Base-by-base conservation (phyloP, 2,888 invertebrate species). In the Tinea pellionella region DNA sequence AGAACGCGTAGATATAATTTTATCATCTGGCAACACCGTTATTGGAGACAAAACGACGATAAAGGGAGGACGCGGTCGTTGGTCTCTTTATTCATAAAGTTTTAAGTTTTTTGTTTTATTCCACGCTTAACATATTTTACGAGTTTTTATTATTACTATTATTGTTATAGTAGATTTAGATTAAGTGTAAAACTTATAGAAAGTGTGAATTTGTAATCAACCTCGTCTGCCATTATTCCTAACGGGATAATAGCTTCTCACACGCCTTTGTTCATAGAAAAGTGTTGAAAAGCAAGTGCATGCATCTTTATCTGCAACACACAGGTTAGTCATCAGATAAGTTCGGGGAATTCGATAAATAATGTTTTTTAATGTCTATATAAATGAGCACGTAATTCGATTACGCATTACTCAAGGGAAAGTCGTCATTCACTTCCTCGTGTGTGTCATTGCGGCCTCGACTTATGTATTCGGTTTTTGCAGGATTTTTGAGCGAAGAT, bases 251-350 rank as follows among this genome's bases (percentile, higher is more conserved):
- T 78, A 78, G 84, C 83, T 79, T 80, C 74, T 77, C 60, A 72
- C 76, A 72, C 76, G 80, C 62, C 83, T 85, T 87, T 87, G 85
- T 87, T 74, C 69, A 66, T 70, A 74, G 55, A 78, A 78, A 82
- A 87, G 88, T 85, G 79, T 80, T 74, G 68, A 78, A 86, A 88
- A 85, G 85, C 80, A 87, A 87, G 88, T 88, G 88, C 87, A 88
- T 88, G 88, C 84, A 88, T 88, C 88, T 88, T 84, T 81, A 80
- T 76, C 78, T 84, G 88, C 85, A 86, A 82, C 83, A 86, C 83
- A 73, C 86, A 88, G 88, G 88, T 88, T 68, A 73, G 84, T 78
- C 58, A 24, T 24, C 24, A 24, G 16, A 8, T 16, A n/a, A 4
- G 4, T 24, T 12, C n/a, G 4, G 2, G 3, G n/a, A 24, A n/a